Conservation (phyloP, 2,113 vertebrate genomes). For the Motacilla alba region DNA sequence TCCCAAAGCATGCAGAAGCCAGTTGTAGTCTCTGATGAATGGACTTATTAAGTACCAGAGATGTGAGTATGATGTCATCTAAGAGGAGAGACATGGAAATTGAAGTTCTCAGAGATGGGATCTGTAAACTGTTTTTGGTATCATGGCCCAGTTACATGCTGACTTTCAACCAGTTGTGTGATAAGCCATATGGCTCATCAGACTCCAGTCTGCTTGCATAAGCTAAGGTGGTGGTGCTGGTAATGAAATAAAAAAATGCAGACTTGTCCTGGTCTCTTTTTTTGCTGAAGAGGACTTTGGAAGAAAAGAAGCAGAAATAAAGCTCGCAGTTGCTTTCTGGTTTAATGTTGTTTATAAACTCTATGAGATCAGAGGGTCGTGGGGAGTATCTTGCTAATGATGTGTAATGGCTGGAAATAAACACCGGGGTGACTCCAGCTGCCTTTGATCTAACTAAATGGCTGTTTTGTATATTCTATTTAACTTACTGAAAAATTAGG, state of each 20-base stretch:
- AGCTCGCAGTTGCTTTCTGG: background rate
- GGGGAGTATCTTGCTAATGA: background rate
- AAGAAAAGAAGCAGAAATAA: background rate
- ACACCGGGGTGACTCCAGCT: background rate
- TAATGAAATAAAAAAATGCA: background rate
- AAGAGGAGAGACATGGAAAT: background rate
- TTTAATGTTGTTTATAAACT: background rate
- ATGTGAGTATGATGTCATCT: accelerated
- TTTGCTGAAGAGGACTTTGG: background rate
- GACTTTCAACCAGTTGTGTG: background rate
- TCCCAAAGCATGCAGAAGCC: background rate
- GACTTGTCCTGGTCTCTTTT: background rate
- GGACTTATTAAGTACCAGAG: background rate
- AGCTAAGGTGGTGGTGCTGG: background rate
- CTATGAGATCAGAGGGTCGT: background rate
- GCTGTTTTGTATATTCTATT: slow-evolving; percentile 36
- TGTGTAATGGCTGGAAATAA: slow-evolving; percentile 39
- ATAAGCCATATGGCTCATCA: accelerated
- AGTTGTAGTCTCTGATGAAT: background rate
- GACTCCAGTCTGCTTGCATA: background rate
- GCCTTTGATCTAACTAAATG: slow-evolving; percentile 24
- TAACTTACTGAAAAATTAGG: slow-evolving; percentile 42
- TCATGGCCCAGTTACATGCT: accelerated
- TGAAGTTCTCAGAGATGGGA: background rate
- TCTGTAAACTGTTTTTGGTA: background rate